Evolutionary conservation across 2,797 vertebrate species (phyloP), one percentile per base, ranked within the genome.

Genomic region (Pangasius sanitwongsei): DNA sequence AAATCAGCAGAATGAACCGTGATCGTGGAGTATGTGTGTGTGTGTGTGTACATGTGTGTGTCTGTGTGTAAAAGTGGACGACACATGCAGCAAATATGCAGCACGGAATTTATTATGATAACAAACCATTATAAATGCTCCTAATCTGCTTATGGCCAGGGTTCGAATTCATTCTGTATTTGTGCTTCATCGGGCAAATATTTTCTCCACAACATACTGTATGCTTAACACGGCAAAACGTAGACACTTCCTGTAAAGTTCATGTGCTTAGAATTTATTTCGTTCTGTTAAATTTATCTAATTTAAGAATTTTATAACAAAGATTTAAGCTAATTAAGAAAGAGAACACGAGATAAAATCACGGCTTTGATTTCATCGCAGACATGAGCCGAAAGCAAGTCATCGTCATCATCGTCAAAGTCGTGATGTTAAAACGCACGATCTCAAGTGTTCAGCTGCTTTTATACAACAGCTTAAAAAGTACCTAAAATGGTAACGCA

Each of bases 1-100:
- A 99, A 98, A 98, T 97, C 98, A 97, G 98, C 98, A 98, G 98
- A 99, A 99, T 99, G 99, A 99, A 98, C 97, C 97, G 97, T 99
- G 98, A 99, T 99, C 98, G 34, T 69, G 61, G 28, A 83, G 34
- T 98, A 97, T 97, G 37, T 99, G 97, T 97, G 96, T 95, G 97
- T 96, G 50, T 99, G 97, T 97, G 96, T 95, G 97, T 96, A 96
- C 95, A 97, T 97, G 96, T 97, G 96, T 97, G 96, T 95, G 97
- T 96, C 97, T 97, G 96, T 95, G 95, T 96, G 96, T 96, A 95
- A 96, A 97, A 98, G 96, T 98, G 97, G 96, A 96, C 97, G 96
- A 97, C 97, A 97, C 96, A 98, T 98, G 97, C 97, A 97, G 97
- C 96, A 97, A 98, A 98, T 97, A 97, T 98, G 97, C 97, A 97